Conservation (phyloP, 2,888 invertebrate genomes). For the Tuberolachnus salignus region DNA sequence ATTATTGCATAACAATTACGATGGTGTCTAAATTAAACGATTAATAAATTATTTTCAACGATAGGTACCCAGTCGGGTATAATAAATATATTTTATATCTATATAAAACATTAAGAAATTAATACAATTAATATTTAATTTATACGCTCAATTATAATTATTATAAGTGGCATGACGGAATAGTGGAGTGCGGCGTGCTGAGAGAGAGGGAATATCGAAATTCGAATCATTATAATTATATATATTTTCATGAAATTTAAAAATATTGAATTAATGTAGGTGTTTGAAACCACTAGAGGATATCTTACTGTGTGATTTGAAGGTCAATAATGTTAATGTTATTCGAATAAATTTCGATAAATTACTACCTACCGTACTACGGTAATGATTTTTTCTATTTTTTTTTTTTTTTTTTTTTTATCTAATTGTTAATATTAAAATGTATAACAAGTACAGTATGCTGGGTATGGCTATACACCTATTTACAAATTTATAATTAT, state of each 20-base stretch:
- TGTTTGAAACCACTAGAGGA: background rate
- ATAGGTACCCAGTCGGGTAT: too few species aligned
- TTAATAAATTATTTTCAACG: too few species aligned
- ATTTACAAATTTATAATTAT: too few species aligned
- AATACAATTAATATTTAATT: too few species aligned
- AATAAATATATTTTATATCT: too few species aligned
- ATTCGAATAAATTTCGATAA: conserved; percentile 7
- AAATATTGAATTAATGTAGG: background rate
- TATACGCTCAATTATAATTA: too few species aligned
- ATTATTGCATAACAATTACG: too few species aligned
- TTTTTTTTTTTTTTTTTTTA: conserved; percentile 13
- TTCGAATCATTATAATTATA: background rate
- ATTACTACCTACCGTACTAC: background rate
- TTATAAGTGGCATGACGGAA: too few species aligned
- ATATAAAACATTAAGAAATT: too few species aligned
- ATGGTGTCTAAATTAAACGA: too few species aligned
- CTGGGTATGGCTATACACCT: too few species aligned
- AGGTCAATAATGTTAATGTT: conserved; percentile 24
- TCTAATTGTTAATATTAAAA: conserved; percentile 1
- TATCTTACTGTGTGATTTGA: background rate
- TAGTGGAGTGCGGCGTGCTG: background rate
- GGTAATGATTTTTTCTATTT: conserved; percentile 5
- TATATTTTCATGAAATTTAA: background rate
- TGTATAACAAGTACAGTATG: background rate
- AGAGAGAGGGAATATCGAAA: background rate